These are phyloP conservation scores for Chrysocyon brachyurus DNA, from an alignment of 2,797 vertebrate genomes.

Conservation along the genomic window DNA sequence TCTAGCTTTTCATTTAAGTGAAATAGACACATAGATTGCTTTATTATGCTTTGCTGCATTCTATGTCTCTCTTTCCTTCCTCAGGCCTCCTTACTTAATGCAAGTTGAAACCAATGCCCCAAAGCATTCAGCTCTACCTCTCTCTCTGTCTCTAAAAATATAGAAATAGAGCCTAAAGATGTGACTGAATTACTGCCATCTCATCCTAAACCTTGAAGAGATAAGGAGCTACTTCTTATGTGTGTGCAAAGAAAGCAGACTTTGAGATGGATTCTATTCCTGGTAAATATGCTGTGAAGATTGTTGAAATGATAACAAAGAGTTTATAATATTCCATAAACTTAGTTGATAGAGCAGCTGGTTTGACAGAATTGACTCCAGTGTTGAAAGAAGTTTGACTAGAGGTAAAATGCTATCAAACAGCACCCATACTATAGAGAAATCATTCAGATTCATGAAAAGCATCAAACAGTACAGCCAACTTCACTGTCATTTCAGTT, in stretches of 20 bases:
- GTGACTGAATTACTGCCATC: neutral
- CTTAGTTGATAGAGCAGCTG: neutral
- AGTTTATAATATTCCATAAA: neutral
- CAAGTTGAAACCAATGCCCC: neutral
- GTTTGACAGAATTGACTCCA: neutral
- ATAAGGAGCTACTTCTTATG: neutral
- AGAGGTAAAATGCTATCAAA: neutral
- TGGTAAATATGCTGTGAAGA: neutral
- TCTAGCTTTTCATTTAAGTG: neutral
- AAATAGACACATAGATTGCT: neutral
- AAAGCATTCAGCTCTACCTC: neutral
- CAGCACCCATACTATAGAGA: neutral
- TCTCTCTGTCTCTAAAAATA: too few relatives aligned
- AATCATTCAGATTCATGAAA: neutral
- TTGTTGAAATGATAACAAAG: neutral
- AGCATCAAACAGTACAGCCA: neutral
- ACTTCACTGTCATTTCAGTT: neutral
- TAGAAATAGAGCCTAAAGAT: neutral
- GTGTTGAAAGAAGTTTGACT: neutral
- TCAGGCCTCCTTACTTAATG: neutral
- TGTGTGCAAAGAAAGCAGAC: neutral
- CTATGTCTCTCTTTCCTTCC: neutral
- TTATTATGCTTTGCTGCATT: neutral
- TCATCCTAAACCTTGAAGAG: too few relatives aligned
- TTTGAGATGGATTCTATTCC: neutral